A percentile compares a stretch with the other conserved stretches of the same genome.
Evolutionary conservation across 2,113 vertebrate genomes (phyloP).

Genomic region (Hippocampus barbouri): DNA sequence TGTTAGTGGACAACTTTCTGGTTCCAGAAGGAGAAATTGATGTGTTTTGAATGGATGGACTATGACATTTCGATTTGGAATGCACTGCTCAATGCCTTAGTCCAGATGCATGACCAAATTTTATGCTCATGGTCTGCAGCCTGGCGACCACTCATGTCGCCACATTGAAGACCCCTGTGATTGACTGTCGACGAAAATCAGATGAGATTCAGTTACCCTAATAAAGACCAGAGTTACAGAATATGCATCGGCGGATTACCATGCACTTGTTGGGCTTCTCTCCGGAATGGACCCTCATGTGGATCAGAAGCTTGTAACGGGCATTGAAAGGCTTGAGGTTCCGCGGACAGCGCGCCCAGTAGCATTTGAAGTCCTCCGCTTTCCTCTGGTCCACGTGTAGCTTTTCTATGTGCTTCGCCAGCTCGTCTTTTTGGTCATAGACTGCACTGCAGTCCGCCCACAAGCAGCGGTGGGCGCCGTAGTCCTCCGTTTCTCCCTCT

Average conservation of each 20-base stretch:
- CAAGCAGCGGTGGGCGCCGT: slow-evolving; percentile 76
- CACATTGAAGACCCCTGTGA: neutral
- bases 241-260: slow-evolving; percentile 63
- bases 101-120: no score
- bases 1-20: neutral
- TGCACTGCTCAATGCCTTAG: no score
- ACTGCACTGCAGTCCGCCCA: slow-evolving; percentile 84
- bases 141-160: neutral
- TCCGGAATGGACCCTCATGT: slow-evolving; percentile 97
- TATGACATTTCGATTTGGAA: neutral
- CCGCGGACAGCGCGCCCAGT: slow-evolving; percentile 88
- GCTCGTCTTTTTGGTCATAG: slow-evolving; percentile 88
- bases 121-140: no score
- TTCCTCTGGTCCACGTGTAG: slow-evolving; percentile 90
- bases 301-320: slow-evolving; percentile 95
- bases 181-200: neutral
- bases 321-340: slow-evolving; percentile 93
- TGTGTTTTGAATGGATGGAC: neutral
- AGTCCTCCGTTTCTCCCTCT: slow-evolving; percentile 77
- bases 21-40: neutral
- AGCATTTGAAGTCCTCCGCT: slow-evolving; percentile 92
- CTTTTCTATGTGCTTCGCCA: slow-evolving; percentile 92
- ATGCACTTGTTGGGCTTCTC: slow-evolving; percentile 98
- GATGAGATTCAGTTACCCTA: neutral
- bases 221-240: neutral